phyloP scores from a whole-genome alignment of 2,797 vertebrate species.

The Pelodytes ibericus region DNA sequence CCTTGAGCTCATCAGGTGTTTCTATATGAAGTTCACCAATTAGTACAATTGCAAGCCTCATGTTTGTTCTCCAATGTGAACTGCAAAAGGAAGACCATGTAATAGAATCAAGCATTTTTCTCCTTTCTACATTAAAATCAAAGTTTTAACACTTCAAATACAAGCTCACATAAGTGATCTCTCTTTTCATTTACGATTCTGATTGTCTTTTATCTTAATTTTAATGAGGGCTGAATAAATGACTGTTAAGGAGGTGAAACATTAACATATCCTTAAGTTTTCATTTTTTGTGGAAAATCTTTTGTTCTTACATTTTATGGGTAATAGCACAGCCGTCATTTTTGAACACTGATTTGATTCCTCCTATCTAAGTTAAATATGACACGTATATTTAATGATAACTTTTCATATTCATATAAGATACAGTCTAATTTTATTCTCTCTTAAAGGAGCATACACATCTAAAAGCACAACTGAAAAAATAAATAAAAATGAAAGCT shows the following conservation, averaged over 20 bases:
- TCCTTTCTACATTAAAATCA: conserved; percentile 1
- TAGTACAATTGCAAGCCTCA: too few species aligned
- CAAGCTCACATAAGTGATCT: neutral
- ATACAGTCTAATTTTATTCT: too few species aligned
- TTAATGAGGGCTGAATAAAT: neutral
- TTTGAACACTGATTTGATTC: neutral
- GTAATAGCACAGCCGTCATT: neutral
- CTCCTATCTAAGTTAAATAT: neutral
- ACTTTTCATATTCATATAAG: too few species aligned
- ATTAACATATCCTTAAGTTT: neutral
- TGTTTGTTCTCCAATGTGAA: too few species aligned
- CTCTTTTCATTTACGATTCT: neutral
- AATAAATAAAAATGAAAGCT: too few species aligned
- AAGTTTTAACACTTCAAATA: neutral
- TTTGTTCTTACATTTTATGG: neutral
- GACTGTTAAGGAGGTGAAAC: neutral
- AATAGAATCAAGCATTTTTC: conserved; percentile 27
- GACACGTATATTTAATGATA: too few species aligned
- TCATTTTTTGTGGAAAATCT: neutral
- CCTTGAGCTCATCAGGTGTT: too few species aligned
- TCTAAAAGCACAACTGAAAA: too few species aligned
- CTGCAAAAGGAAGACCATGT: conserved; percentile 4
- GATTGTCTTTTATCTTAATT: neutral
- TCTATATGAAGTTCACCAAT: too few species aligned
- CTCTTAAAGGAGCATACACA: too few species aligned